Percentiles rank a stretch among this genome's conserved stretches.
Evolutionary conservation across 1,140 invertebrate species (phyloP).

Genomic region (Formica exsecta): DNA sequence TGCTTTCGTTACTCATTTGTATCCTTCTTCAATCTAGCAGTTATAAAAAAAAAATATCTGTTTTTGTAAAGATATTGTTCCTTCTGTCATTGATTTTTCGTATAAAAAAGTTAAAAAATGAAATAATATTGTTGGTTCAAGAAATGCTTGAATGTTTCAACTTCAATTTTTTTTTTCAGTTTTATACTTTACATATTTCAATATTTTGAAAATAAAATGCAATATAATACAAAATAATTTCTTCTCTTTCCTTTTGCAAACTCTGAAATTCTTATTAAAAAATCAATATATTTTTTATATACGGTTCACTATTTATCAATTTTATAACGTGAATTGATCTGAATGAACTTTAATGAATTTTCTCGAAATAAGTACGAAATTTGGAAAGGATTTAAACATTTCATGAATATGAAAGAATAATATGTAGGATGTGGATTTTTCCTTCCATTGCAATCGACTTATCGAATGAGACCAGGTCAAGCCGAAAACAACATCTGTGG

Average conservation of each 20-base stretch:
- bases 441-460: constrained; percentile 44
- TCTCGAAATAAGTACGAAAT: background rate
- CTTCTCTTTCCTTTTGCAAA: background rate
- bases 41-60: too few relatives aligned
- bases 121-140: background rate
- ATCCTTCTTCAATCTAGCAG: background rate
- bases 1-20: background rate
- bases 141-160: background rate
- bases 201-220: background rate
- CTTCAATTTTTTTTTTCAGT: background rate
- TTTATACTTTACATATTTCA: background rate
- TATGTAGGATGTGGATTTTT: background rate
- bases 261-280: background rate
- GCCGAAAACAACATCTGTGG: constrained; percentile 51
- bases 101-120: background rate
- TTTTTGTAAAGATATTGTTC: background rate
- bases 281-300: background rate
- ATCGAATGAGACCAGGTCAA: constrained; percentile 39
- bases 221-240: too few relatives aligned
- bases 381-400: constrained; percentile 13
- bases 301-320: background rate
- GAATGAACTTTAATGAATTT: background rate
- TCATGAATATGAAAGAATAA: background rate
- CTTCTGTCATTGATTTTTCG: background rate
- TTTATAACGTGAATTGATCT: background rate